A percentile compares a stretch with the other conserved stretches of the same genome.
Conservation (phyloP, 2,113 vertebrate species). For the Semicossyphus pulcher region DNA sequence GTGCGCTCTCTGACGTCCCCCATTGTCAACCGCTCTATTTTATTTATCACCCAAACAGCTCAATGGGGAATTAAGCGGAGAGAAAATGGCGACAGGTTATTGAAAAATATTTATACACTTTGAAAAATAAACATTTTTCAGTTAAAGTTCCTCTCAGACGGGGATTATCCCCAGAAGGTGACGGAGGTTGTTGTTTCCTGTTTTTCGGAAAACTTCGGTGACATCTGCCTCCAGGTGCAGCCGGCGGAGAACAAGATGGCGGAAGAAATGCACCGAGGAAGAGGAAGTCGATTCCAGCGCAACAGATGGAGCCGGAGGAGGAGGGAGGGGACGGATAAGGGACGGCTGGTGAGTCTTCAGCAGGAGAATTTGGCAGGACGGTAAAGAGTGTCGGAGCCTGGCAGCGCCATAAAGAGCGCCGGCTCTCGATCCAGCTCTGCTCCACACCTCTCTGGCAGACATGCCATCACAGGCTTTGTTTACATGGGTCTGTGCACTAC, state of each 20-base stretch:
- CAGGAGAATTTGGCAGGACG: conserved; percentile 63
- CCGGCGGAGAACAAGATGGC: conserved; percentile 57
- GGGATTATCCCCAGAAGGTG: conserved; percentile 44
- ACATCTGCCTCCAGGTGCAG: conserved; percentile 41
- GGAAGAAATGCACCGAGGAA: not conserved
- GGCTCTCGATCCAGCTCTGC: conserved; percentile 61
- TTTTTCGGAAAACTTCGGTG: conserved; percentile 43
- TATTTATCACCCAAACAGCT: conserved; percentile 65
- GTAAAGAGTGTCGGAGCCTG: conserved; percentile 75
- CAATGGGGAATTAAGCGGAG: conserved; percentile 57
- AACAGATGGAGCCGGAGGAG: conserved; percentile 70
- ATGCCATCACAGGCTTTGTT: conserved; percentile 66
- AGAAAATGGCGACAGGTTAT: conserved; percentile 66
- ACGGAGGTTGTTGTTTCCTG: conserved; percentile 37
- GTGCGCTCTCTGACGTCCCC: conserved; percentile 44
- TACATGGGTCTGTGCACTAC: conserved; percentile 37
- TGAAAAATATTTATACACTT: conserved; percentile 75
- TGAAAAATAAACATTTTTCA: conserved; percentile 81
- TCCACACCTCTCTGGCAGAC: conserved; percentile 72
- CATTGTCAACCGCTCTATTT: conserved; percentile 72
- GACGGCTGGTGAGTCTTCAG: conserved; percentile 49
- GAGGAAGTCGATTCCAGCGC: conserved; percentile 61
- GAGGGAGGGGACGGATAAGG: conserved; percentile 22
- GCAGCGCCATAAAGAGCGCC: conserved; percentile 77
- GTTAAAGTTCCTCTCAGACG: conserved; percentile 62